A percentile compares a stretch with the other conserved stretches of the same genome.
Evolutionary conservation across 2,113 vertebrate species (phyloP).

Genomic region (Triplophysa rosa): DNA sequence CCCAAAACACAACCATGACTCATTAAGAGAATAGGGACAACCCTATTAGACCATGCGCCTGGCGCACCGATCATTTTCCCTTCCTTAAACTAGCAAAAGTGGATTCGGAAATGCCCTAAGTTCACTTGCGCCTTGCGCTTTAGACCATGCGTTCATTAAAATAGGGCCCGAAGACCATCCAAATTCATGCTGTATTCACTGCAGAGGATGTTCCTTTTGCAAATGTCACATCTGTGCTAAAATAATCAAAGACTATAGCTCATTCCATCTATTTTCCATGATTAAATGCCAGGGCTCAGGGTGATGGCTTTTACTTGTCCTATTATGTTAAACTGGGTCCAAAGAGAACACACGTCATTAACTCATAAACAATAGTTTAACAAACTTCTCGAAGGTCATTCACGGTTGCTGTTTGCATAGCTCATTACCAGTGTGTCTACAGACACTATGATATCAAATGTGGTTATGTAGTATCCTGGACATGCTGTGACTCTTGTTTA

Average conservation of each 20-base stretch:
- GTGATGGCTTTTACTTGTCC: conserved; percentile 46
- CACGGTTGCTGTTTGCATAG: not conserved
- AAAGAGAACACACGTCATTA: conserved; percentile 40
- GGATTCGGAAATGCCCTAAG: too few relatives aligned
- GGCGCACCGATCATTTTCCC: too few relatives aligned
- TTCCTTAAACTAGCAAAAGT: too few relatives aligned
- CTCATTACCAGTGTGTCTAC: not conserved
- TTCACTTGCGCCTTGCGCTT: too few relatives aligned
- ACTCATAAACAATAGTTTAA: conserved; percentile 15
- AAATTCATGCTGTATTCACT: not conserved
- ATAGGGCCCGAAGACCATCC: not conserved
- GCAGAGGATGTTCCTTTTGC: conserved; percentile 41
- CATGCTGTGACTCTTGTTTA: conserved; percentile 16
- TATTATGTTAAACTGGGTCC: conserved; percentile 46
- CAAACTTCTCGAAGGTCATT: not conserved
- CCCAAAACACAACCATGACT: too few relatives aligned
- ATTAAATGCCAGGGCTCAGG: conserved; percentile 56
- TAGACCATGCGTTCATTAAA: too few relatives aligned
- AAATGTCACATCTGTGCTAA: conserved; percentile 53
- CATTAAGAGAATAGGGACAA: too few relatives aligned
- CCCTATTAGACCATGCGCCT: too few relatives aligned
- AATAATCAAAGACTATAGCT: conserved; percentile 57
- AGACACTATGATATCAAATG: not conserved
- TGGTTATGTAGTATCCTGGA: not conserved
- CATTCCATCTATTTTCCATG: conserved; percentile 64